phyloP scores from a whole-genome alignment of 2,113 vertebrate genomes.

The Panthera uncia region DNA sequence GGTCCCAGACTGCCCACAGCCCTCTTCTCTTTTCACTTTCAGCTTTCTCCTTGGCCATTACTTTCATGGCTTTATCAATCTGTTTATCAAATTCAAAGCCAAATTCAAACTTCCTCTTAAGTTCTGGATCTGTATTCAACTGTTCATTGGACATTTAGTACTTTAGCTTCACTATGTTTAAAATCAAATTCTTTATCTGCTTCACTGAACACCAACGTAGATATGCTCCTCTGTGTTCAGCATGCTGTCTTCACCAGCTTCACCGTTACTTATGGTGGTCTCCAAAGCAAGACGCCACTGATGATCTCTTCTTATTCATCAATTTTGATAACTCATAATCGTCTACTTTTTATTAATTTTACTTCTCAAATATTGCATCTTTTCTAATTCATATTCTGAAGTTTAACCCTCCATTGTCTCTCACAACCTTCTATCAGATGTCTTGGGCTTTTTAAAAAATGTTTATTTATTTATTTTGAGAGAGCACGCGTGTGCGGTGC shows the following conservation, averaged over 20 bases:
- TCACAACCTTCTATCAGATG: not conserved
- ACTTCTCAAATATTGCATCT: not conserved
- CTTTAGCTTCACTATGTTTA: not conserved
- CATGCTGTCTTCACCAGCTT: not conserved
- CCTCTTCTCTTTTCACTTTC: not conserved
- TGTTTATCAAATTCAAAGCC: not conserved
- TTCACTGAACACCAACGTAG: not conserved
- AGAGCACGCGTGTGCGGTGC: too few relatives aligned
- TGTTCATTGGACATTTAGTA: not conserved
- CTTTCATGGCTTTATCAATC: not conserved
- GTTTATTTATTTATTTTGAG: too few relatives aligned
- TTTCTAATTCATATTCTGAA: not conserved
- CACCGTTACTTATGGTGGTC: not conserved
- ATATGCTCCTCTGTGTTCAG: not conserved
- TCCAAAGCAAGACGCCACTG: not conserved
- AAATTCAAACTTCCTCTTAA: not conserved
- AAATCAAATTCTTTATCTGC: not conserved
- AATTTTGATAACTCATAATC: not conserved
- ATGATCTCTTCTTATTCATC: not conserved
- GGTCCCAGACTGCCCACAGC: not conserved
- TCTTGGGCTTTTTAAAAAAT: not conserved
- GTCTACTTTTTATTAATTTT: not conserved
- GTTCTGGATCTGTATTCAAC: not conserved
- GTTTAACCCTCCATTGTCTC: not conserved
- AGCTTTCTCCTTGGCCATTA: not conserved